Percentiles rank a stretch among this genome's conserved stretches.
Evolutionary conservation across 2,797 vertebrate genomes (phyloP).

Genomic region (Trachops cirrhosus): DNA sequence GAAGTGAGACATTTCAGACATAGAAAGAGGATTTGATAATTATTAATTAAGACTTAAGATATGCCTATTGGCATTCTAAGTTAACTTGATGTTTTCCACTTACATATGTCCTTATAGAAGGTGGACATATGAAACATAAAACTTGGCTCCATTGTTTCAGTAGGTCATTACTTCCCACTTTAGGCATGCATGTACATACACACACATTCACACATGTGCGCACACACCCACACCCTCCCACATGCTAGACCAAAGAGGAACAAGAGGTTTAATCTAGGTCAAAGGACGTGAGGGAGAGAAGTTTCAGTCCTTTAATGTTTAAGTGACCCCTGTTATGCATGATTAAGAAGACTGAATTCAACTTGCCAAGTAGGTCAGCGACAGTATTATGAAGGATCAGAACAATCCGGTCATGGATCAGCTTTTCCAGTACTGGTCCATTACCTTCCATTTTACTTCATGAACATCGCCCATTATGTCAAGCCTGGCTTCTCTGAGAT

Average conservation of each 20-base stretch:
- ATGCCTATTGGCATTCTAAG: background rate
- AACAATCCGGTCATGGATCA: conserved; percentile 23
- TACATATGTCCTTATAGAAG: background rate
- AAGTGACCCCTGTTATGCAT: conserved; percentile 46
- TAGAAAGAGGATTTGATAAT: background rate
- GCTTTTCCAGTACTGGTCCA: conserved; percentile 27
- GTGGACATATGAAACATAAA: background rate
- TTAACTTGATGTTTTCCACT: background rate
- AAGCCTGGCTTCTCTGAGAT: background rate
- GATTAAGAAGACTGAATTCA: conserved; percentile 40
- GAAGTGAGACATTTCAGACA: background rate
- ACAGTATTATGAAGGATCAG: conserved; percentile 43
- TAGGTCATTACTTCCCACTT: background rate
- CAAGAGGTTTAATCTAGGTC: background rate
- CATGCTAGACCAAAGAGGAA: background rate
- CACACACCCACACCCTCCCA: background rate
- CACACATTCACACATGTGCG: background rate
- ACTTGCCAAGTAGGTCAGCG: conserved; percentile 40
- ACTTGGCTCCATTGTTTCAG: background rate
- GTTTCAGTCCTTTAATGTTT: conserved; percentile 30
- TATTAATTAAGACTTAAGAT: background rate
- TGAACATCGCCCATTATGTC: background rate
- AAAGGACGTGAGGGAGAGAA: background rate
- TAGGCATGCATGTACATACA: background rate
- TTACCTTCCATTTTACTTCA: conserved; percentile 33